These are phyloP conservation scores for Pygocentrus nattereri DNA, from an alignment of 2,797 vertebrate genomes.

Conservation along the genomic window DNA sequence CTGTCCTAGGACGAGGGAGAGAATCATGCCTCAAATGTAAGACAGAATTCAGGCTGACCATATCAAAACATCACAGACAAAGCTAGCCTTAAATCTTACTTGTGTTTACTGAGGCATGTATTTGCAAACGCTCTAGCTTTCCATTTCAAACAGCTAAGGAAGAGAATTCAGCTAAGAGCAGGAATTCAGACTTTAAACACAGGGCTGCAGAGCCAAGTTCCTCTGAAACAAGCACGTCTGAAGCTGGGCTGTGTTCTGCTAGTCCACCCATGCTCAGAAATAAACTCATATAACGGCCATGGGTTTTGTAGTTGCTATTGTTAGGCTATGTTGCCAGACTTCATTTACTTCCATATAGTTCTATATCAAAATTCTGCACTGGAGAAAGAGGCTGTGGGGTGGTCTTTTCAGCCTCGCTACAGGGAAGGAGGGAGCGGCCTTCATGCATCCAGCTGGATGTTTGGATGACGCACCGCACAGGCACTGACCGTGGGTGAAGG, in stretches of 20 bases:
- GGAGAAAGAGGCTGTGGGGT: conserved; percentile 22
- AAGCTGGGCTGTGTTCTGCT: conserved; percentile 15
- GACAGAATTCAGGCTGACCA: neutral
- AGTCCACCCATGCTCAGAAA: conserved; percentile 24
- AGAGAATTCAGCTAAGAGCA: no score
- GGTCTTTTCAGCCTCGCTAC: conserved; percentile 13
- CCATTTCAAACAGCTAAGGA: conserved; percentile 27
- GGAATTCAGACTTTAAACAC: conserved; percentile 51
- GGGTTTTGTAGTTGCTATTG: conserved; percentile 37
- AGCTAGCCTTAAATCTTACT: conserved; percentile 49
- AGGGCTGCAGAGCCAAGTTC: conserved; percentile 43
- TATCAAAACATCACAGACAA: conserved; percentile 41
- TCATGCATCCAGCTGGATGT: conserved; percentile 2
- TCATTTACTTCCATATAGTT: conserved; percentile 38
- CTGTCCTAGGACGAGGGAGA: neutral
- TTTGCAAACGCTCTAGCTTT: conserved; percentile 40
- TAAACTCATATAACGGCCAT: conserved; percentile 14
- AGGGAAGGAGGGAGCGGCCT: conserved; percentile 9
- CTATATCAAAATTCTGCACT: conserved; percentile 26
- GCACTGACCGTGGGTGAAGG: conserved; percentile 40
- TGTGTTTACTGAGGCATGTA: conserved; percentile 37
- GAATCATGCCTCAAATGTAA: neutral
- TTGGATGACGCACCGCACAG: conserved; percentile 8
- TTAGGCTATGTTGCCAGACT: conserved; percentile 30
- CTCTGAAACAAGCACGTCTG: conserved; percentile 16